Percentiles rank a stretch among this genome's conserved stretches.
Evolutionary conservation across 2,113 vertebrate genomes (phyloP).

Genomic region (Rafetus swinhoei): DNA sequence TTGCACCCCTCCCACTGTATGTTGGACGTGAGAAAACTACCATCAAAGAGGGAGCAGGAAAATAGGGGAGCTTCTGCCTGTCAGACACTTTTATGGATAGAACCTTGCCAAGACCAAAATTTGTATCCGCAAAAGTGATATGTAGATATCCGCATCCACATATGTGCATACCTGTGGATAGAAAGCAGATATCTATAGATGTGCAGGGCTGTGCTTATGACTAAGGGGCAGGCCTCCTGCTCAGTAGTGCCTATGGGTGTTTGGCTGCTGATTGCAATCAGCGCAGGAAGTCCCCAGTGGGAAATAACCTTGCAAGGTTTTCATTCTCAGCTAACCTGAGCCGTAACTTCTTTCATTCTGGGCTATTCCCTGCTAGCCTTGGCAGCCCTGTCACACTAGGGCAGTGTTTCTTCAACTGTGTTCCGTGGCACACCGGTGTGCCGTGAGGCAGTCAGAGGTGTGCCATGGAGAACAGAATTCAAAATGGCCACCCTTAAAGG

Average conservation of each 20-base stretch:
- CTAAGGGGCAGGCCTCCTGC: background rate
- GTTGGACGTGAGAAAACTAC: background rate
- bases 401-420: no score
- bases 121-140: no score
- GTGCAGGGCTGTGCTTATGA: background rate
- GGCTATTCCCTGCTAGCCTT: background rate
- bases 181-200: no score
- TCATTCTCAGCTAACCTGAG: background rate
- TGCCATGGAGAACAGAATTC: no score
- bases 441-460: no score
- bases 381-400: no score
- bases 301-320: background rate
- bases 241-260: background rate
- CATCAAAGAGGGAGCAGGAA: background rate
- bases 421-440: no score
- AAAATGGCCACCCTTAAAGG: no score
- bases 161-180: no score
- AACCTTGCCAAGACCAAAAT: no score
- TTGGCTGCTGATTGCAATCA: background rate
- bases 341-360: background rate
- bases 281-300: background rate
- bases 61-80: background rate
- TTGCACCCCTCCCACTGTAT: background rate
- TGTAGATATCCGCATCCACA: no score
- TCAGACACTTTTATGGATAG: background rate